Conservation (phyloP, 2,113 vertebrate genomes). For the Orthonyx spaldingii region DNA sequence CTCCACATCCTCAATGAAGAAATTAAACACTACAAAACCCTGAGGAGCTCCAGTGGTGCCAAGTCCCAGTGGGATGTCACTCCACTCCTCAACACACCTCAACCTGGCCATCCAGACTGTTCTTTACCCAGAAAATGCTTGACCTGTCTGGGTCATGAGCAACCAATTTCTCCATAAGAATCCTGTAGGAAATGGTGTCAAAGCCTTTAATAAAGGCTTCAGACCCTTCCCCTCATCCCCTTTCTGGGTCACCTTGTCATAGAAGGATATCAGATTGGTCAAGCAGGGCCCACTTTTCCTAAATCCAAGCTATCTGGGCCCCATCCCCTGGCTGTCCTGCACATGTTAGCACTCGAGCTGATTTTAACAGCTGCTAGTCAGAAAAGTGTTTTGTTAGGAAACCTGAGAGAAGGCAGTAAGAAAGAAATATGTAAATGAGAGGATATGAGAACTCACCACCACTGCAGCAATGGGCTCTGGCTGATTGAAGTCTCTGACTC, state of each 20-base stretch:
- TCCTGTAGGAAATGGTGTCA: not conserved
- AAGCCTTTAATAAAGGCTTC: not conserved
- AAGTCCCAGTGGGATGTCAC: not conserved
- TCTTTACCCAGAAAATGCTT: not conserved
- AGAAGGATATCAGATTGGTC: not conserved
- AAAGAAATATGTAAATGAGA: not conserved
- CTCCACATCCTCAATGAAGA: not conserved
- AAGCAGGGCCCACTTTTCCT: too few relatives aligned
- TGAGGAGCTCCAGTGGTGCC: not conserved
- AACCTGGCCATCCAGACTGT: accelerated
- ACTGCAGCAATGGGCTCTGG: not conserved
- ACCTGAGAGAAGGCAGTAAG: not conserved
- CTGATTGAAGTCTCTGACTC: not conserved
- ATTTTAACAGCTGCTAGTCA: not conserved
- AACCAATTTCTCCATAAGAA: not conserved
- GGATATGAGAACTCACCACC: not conserved
- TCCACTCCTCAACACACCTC: too few relatives aligned
- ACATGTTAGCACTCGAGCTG: not conserved
- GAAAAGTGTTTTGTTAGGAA: not conserved
- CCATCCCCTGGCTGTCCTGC: not conserved
- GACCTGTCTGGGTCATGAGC: not conserved
- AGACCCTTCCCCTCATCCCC: not conserved
- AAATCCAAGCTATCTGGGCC: not conserved
- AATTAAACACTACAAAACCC: not conserved
- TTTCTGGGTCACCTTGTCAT: too few relatives aligned